Evolutionary conservation across 2,113 vertebrate genomes (phyloP), one percentile per base, ranked within the genome.

Genomic region (Onychostruthus taczanowskii): DNA sequence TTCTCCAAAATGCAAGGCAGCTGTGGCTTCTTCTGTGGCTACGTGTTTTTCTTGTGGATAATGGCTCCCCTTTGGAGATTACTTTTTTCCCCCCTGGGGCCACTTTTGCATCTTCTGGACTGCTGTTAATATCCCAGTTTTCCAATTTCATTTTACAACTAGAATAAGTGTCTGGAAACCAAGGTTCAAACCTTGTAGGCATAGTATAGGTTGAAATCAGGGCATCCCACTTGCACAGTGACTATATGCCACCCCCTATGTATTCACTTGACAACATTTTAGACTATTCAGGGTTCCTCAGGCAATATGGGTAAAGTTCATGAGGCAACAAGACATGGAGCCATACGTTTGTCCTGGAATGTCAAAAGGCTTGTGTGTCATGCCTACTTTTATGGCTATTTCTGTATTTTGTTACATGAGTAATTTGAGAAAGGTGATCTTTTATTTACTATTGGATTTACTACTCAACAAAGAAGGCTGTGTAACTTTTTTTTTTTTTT

Each of bases 171-270:
- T 63, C 33, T 80, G 39, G 49, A 84, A 91, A 35, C 18, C 0
- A 1, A 73, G 9, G 21, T 49, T 89, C 55, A 43, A 70, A 16
- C 5, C 7, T 24, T 3, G 8, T 69, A 13, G 7, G 8, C 20
- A 31, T 11, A 47, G 27, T 9, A 13, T 3, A 24, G 30, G 35
- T 56, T 85, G 53, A 64, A 76, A 61, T 39, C 13, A 23, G 56
- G 0, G 0, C 44, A n/a, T 74, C 16, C 46, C n/a, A 23, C 24
- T 62, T 41, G 22, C 26, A n/a, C 0, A 1, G 31, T 47, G 26
- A 67, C 37, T 35, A 5, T 16, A 19, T 2, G 1, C 39, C 22
- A 43, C 28, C 2, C 6, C 3, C 28, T n/a, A 8, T 3, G 7
- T 11, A 26, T 16, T 52, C 9, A 14, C 17, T 47, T 5, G 39